phyloP scores from a whole-genome alignment of 2,888 invertebrate genomes.

The Nomada lathburiana region DNA sequence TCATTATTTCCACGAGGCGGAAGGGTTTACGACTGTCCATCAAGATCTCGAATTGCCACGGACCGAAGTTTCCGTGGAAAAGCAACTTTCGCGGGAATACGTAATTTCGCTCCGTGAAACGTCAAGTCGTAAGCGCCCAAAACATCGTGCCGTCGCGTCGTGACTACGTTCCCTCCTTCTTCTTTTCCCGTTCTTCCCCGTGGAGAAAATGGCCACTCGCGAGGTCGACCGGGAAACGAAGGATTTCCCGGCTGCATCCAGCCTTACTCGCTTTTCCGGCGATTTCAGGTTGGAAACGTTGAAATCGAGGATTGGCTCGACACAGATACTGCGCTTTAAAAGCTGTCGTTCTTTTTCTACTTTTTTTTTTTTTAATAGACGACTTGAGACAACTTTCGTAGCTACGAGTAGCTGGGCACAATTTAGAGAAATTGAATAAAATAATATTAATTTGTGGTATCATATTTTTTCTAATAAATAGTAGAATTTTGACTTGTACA shows the following conservation, averaged over 20 bases:
- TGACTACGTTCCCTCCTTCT: neutral
- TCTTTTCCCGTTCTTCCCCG: neutral
- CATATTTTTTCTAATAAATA: too few species aligned
- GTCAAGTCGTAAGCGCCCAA: conserved; percentile 20
- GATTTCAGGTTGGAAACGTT: neutral
- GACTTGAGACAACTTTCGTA: too few species aligned
- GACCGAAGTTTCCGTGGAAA: conserved; percentile 41
- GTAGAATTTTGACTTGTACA: too few species aligned
- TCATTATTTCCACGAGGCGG: conserved; percentile 61
- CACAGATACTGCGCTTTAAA: neutral
- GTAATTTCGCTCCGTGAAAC: conserved; percentile 56
- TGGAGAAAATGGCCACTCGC: conserved; percentile 2
- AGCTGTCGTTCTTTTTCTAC: neutral
- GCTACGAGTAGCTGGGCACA: too few species aligned
- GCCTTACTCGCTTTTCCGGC: neutral
- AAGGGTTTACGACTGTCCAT: conserved; percentile 70
- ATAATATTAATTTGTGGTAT: too few species aligned
- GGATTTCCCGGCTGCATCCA: neutral
- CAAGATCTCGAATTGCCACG: conserved; percentile 63
- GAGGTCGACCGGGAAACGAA: neutral
- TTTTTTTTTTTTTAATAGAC: neutral
- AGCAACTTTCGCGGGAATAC: conserved; percentile 62
- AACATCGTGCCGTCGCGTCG: conserved; percentile 6
- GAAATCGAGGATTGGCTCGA: neutral
- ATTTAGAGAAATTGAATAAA: too few species aligned